A percentile compares a stretch with the other conserved stretches of the same genome.
These are phyloP conservation scores for Teleiodes luculella DNA, from an alignment of 2,888 invertebrate genomes.

Conservation along the genomic window DNA sequence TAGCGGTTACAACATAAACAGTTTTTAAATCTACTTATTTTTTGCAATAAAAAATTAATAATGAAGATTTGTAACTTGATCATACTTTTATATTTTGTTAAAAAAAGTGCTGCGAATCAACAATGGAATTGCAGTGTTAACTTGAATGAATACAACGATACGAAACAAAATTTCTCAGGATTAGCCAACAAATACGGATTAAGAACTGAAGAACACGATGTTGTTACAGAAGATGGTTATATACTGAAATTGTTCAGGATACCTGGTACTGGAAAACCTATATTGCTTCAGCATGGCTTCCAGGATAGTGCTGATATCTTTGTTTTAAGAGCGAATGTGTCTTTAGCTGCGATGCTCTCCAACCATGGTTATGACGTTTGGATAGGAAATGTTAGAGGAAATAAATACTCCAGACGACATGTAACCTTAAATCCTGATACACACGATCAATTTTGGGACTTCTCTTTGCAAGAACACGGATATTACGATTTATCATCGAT, in stretches of 20 bases:
- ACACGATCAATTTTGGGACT: conserved; percentile 65
- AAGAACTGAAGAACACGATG: conserved; percentile 25
- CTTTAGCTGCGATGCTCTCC: conserved; percentile 45
- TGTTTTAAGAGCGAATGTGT: conserved; percentile 35
- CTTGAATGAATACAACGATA: conserved; percentile 1
- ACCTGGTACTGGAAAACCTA: conserved; percentile 30
- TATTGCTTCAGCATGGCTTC: conserved; percentile 44
- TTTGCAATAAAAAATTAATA: no score
- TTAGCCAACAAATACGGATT: conserved; percentile 34
- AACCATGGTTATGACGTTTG: conserved; percentile 70
- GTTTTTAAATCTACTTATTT: no score
- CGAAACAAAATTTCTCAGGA: conserved; percentile 34
- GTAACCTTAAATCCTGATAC: conserved; percentile 42
- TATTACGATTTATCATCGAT: conserved; percentile 82
- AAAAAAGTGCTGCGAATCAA: background rate
- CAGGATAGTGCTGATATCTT: conserved; percentile 39
- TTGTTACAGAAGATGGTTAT: conserved; percentile 38
- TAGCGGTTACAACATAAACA: no score
- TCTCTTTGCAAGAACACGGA: conserved; percentile 84
- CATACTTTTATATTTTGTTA: background rate
- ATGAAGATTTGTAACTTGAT: background rate
- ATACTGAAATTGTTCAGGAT: conserved; percentile 36
- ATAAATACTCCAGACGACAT: conserved; percentile 76
- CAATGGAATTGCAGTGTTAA: background rate
- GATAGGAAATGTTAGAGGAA: conserved; percentile 73